A percentile compares a stretch with the other conserved stretches of the same genome.
phyloP scores from a whole-genome alignment of 2,797 vertebrate species.

The Meda fulgida region DNA sequence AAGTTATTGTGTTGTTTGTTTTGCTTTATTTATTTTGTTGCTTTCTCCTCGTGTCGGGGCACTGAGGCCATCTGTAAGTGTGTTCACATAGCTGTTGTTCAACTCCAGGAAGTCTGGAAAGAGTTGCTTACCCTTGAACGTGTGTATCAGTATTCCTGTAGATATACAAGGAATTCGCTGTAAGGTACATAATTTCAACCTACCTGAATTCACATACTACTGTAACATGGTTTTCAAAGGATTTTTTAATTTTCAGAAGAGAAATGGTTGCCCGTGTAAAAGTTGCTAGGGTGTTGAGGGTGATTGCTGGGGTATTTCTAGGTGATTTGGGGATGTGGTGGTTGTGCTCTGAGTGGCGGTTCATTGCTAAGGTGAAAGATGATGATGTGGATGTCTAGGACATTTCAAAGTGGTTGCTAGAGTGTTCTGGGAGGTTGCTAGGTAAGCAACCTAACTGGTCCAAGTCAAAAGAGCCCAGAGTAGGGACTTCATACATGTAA shows the following conservation, averaged over 20 bases:
- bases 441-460: neutral
- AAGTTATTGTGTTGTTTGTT: conserved; percentile 73
- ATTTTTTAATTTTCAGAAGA: neutral
- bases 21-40: conserved; percentile 56
- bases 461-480: neutral
- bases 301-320: neutral
- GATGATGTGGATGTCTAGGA: neutral
- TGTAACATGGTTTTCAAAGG: neutral
- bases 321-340: neutral
- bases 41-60: conserved; percentile 59
- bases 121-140: conserved; percentile 15
- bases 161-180: conserved; percentile 11
- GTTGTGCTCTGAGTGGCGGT: neutral
- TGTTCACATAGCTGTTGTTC: conserved; percentile 59
- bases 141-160: conserved; percentile 28
- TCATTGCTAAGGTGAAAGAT: neutral
- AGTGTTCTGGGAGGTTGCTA: neutral
- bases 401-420: neutral
- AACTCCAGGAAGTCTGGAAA: conserved; percentile 25
- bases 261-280: neutral
- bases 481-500: neutral
- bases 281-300: neutral
- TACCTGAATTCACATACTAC: neutral
- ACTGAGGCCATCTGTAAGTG: conserved; percentile 59
- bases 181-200: neutral